Conservation (phyloP, 1,140 invertebrate genomes). For the Bactericera cockerelli region DNA sequence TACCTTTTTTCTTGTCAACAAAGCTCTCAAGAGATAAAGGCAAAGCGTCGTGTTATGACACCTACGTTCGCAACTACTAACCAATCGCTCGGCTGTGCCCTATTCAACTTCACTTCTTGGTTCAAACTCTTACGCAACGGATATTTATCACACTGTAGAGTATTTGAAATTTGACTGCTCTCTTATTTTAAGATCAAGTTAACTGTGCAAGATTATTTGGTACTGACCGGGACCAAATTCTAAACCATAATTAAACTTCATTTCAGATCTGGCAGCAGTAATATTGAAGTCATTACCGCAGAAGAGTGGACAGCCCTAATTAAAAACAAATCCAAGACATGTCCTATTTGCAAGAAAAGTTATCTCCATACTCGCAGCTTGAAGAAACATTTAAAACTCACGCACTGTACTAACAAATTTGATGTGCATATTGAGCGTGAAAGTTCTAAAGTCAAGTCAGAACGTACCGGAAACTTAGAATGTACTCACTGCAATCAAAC, state of each 20-base stretch:
- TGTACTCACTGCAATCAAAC: neutral
- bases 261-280: neutral
- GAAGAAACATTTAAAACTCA: neutral
- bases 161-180: too few relatives aligned
- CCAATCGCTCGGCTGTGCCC: too few relatives aligned
- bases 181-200: too few relatives aligned
- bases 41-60: too few relatives aligned
- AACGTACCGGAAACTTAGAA: neutral
- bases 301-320: neutral
- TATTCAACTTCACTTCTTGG: too few relatives aligned
- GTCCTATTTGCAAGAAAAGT: neutral
- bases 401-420: neutral
- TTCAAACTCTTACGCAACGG: too few relatives aligned
- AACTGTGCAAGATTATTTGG: too few relatives aligned
- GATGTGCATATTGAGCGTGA: neutral
- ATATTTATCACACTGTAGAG: too few relatives aligned
- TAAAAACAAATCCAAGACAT: neutral
- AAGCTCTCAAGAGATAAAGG: too few relatives aligned
- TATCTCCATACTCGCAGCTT: neutral
- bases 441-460: neutral
- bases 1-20: too few relatives aligned
- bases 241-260: slow-evolving; percentile 4
- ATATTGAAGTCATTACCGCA: neutral
- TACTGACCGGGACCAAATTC: neutral
- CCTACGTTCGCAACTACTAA: too few relatives aligned